These are phyloP conservation scores for Petrocephalus sullivani DNA, from an alignment of 2,797 vertebrate genomes.

Conservation along the genomic window DNA sequence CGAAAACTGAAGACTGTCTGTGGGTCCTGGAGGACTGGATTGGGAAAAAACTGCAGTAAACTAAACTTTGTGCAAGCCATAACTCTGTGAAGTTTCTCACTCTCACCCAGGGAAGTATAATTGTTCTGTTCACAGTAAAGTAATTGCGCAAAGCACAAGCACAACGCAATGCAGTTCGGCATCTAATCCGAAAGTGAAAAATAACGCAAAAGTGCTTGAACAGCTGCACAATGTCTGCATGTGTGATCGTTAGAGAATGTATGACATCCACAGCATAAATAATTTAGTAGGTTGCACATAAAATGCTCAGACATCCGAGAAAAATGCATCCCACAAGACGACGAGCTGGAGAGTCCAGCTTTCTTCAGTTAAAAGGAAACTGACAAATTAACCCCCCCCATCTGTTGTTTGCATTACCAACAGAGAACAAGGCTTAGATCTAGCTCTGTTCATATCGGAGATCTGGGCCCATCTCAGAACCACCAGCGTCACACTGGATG, in stretches of 20 bases:
- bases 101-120: not conserved
- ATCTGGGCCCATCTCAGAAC: not conserved
- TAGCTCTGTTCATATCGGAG: not conserved
- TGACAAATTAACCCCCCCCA: not conserved
- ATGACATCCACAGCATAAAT: not conserved
- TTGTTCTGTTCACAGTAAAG: not conserved
- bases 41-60: not conserved
- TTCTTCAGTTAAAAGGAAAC: constrained; percentile 1
- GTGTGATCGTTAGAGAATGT: not conserved
- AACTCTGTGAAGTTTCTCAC: not conserved
- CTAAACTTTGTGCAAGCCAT: not conserved
- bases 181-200: not conserved
- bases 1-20: too few species aligned
- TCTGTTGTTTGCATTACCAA: not conserved
- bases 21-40: too few species aligned
- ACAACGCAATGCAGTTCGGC: not conserved
- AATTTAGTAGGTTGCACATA: not conserved
- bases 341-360: not conserved
- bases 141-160: not conserved
- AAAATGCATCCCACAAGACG: not conserved
- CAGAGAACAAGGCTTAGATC: not conserved
- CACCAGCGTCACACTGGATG: not conserved
- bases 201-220: not conserved
- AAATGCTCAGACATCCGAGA: not conserved
- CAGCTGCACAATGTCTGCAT: not conserved